Conservation (phyloP, 2,113 vertebrate species). For the Corythornis vintsioides region DNA sequence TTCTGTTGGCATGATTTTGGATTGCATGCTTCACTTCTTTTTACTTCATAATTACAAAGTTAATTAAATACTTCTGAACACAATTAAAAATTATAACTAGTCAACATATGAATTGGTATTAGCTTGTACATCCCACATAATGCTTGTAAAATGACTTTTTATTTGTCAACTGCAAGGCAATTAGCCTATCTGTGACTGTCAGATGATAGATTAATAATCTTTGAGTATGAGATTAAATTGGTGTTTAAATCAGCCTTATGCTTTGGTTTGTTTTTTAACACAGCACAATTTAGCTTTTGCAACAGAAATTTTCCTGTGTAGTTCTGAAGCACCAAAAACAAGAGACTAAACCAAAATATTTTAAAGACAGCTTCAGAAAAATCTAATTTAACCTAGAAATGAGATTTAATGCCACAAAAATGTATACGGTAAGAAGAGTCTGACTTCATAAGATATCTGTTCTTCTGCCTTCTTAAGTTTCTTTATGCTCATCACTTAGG, state of each 20-base stretch:
- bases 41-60: background rate
- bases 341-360: background rate
- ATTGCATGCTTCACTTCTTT: background rate
- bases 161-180: background rate
- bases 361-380: background rate
- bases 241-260: background rate
- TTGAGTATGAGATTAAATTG: background rate
- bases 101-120: background rate
- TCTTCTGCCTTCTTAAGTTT: background rate
- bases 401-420: background rate
- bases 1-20: background rate
- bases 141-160: background rate
- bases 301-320: background rate
- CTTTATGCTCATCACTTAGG: background rate
- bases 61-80: slow-evolving; percentile 2
- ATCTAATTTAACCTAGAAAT: background rate
- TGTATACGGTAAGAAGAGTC: background rate
- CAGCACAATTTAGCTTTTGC: background rate
- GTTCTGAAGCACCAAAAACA: background rate
- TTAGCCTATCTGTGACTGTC: background rate
- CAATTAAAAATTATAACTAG: background rate
- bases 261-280: background rate
- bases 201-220: background rate
- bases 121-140: background rate
- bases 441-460: background rate